A percentile compares a stretch with the other conserved stretches of the same genome.
Conservation (phyloP, 2,888 invertebrate species). For the Macropis europaea region DNA sequence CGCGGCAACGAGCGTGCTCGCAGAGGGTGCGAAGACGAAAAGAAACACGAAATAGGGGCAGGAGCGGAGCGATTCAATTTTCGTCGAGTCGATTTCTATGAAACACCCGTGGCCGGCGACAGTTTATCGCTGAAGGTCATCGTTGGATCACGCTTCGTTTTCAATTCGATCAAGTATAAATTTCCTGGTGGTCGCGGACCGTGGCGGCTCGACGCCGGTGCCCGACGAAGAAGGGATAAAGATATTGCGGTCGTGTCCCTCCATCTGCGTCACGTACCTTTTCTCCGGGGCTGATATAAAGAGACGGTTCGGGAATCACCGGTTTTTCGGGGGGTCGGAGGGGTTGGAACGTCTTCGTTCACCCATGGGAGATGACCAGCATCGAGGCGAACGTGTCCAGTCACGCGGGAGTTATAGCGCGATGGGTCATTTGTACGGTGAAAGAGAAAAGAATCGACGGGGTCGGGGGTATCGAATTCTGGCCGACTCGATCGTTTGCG, state of each 20-base stretch:
- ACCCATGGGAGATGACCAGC: slow-evolving; percentile 64
- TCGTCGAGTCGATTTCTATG: slow-evolving; percentile 12
- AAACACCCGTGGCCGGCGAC: neutral
- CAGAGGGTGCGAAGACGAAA: neutral
- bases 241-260: slow-evolving; percentile 70
- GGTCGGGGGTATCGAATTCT: neutral
- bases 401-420: slow-evolving; percentile 54
- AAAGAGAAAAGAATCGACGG: slow-evolving; percentile 11
- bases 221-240: slow-evolving; percentile 63
- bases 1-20: slow-evolving; percentile 22
- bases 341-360: slow-evolving; percentile 54
- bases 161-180: slow-evolving; percentile 68
- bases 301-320: slow-evolving; percentile 62
- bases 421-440: slow-evolving; percentile 55
- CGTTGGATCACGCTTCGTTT: slow-evolving; percentile 13
- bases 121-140: slow-evolving; percentile 8
- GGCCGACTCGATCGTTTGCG: slow-evolving; percentile 35
- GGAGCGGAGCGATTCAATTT: slow-evolving; percentile 33
- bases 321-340: slow-evolving; percentile 24
- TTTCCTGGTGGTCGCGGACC: slow-evolving; percentile 46
- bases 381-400: slow-evolving; percentile 47
- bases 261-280: slow-evolving; percentile 68
- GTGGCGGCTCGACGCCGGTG: slow-evolving; percentile 5
- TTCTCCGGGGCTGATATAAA: slow-evolving; percentile 58
- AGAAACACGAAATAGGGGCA: neutral